These are phyloP conservation scores for Stegodyphus mimosarum DNA, from an alignment of 1,140 invertebrate genomes.

Conservation along the genomic window DNA sequence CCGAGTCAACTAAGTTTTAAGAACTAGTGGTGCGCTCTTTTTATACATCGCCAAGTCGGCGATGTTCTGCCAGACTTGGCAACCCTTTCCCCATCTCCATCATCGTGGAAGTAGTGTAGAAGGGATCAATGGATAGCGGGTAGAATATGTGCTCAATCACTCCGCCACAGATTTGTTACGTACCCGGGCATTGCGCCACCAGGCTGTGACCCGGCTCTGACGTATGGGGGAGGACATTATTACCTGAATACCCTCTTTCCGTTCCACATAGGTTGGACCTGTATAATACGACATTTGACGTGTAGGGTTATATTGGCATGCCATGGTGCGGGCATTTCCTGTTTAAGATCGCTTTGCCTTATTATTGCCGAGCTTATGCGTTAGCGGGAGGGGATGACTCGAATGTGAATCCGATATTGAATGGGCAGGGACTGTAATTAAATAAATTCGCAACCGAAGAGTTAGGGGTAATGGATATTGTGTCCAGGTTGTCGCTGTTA, in stretches of 20 bases:
- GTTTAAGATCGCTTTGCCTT: conserved; percentile 46
- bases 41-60: background rate
- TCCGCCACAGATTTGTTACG: conserved; percentile 60
- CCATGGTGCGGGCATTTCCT: conserved; percentile 35
- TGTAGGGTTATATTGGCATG: conserved; percentile 39
- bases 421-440: conserved; percentile 35
- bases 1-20: too few relatives aligned
- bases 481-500: too few relatives aligned
- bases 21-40: too few relatives aligned
- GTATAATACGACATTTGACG: background rate
- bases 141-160: conserved; percentile 61
- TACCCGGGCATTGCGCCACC: conserved; percentile 56
- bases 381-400: background rate
- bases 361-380: conserved; percentile 22
- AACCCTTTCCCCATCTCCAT: conserved; percentile 27
- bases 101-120: conserved; percentile 59
- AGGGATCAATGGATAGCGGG: conserved; percentile 60
- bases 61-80: background rate
- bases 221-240: conserved; percentile 29
- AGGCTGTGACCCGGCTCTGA: conserved; percentile 52
- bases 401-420: conserved; percentile 41
- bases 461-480: background rate
- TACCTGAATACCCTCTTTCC: conserved; percentile 42
- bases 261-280: conserved; percentile 48
- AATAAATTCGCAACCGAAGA: conserved; percentile 28